These are phyloP conservation scores for Scaptomyza reducta DNA, from an alignment of 2,888 invertebrate genomes.

Conservation along the genomic window DNA sequence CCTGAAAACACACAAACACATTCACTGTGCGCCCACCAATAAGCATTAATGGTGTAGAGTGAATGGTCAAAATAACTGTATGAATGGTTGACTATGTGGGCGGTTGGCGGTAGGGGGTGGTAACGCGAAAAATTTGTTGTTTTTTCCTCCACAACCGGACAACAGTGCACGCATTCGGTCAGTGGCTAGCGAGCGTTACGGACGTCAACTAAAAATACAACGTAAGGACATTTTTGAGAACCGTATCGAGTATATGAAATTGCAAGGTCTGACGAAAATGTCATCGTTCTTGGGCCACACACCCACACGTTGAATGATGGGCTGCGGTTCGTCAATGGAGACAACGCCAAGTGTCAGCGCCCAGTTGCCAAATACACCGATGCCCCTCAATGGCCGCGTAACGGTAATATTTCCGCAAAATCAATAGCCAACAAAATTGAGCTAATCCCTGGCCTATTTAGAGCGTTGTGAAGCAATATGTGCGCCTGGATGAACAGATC, in stretches of 20 bases:
- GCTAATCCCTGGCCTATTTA: constrained; percentile 16
- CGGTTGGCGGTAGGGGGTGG: constrained; percentile 1
- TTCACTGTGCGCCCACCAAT: constrained; percentile 28
- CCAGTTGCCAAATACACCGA: constrained; percentile 44
- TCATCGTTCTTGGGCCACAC: constrained; percentile 3
- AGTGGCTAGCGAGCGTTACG: constrained; percentile 55
- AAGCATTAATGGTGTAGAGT: constrained; percentile 44
- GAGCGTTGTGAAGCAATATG: constrained; percentile 80
- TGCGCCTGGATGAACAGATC: constrained; percentile 81
- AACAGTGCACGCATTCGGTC: constrained; percentile 55
- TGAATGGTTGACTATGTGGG: constrained; percentile 14
- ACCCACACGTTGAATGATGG: constrained; percentile 62
- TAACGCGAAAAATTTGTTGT: constrained; percentile 53
- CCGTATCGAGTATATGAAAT: constrained; percentile 19
- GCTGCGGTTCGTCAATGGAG: constrained; percentile 81
- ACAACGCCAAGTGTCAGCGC: constrained; percentile 58
- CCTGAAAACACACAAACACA: not conserved
- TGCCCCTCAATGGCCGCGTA: constrained; percentile 41
- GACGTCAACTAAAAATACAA: constrained; percentile 23
- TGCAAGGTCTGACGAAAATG: constrained; percentile 44
- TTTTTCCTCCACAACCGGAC: constrained; percentile 47
- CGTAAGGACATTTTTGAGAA: not conserved
- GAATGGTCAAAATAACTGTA: constrained; percentile 44
- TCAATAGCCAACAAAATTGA: not conserved
- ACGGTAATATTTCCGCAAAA: constrained; percentile 37